Base-by-base conservation (phyloP, 2,797 vertebrate genomes). In the Paguma larvata region DNA sequence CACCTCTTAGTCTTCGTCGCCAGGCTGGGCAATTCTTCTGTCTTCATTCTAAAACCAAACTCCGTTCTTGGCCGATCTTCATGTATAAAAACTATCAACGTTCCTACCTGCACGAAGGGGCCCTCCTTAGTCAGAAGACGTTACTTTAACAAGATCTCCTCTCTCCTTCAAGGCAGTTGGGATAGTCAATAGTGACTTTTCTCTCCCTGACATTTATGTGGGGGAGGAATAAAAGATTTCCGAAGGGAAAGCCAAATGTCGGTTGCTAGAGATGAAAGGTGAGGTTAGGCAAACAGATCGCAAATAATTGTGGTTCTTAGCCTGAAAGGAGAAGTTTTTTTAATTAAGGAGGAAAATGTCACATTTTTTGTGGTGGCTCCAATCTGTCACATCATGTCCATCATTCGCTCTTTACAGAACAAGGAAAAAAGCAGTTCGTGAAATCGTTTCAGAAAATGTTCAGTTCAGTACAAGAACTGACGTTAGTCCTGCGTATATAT, bases 291-390 rank as follows among this genome's bases (percentile, higher is more conserved):
- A 63, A 67, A 85, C 88, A 44, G 3, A 56, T 5, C 16, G 79
- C 30, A 46, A 92, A 82, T 67, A 73, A 89, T 32, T 95, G 65
- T 91, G 75, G 21, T n/a, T 89, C 19, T 92, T 73, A 93, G 75
- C 46, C 16, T 93, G 41, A 56, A 77, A 25, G 80, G 59, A 44
- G 11, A 79, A 25, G 3, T 41, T 72, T 84, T 78, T 44, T 44
- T 32, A 87, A 41, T 53, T 83, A 68, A 86, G 27, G 25, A 63
- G 48, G 72, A 46, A 91, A 93, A 65, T 62, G 30, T 82, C 46
- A 89, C 65, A 59, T 30, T 41, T 51, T 10, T 91, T 91, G 77
- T 30, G 65, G 32, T 77, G 5, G 0, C 12, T 93, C 6, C 67
- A 4, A 86, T 75, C 11, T 67, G 51, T 93, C 25, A 91, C 25